Evolutionary conservation across 2,888 invertebrate genomes (phyloP), one percentile per base, ranked within the genome.

Genomic region (Andrena dorsata): DNA sequence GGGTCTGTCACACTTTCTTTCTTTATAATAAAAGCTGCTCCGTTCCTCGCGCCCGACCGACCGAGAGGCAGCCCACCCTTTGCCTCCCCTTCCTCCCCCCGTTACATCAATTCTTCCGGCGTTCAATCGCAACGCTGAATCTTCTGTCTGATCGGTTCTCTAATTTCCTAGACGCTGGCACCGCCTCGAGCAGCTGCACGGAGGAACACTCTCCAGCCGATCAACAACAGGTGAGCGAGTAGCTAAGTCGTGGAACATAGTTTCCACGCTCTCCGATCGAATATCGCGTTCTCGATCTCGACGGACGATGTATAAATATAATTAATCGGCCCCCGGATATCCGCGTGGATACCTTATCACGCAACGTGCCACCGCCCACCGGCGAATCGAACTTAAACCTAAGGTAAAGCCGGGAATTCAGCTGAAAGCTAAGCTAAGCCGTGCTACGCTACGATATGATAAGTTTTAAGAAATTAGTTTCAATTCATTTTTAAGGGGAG

Each of bases 171-270:
- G 93, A 93, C 76, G 85, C 91, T 61, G 91, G 90, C 6, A 90
- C 85, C 20, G 84, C 91, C 58, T 88, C 92, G 28, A 90, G 87
- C 74, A 91, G 90, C 61, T 91, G 92, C 69, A 84, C 91, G 4
- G 93, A 93, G 26, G 92, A 93, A 73, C 90, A 91, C 70, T 77
- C 88, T 41, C 76, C 88, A 26, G 86, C 88, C 56, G 91, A 90
- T 81, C 90, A 90, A 75, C 89, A 91, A 84, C 88, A 91, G 89
- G 90, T 90, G 49, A 82, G 63, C 23, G 16, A 47, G 2, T 26
- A 23, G 23, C 2, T 32, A 61, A 49, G 32, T 28, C 20, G 47
- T n/a, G 60, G 28, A 47, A 70, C 26, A 5, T 8, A 16, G 41
- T 65, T 28, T 35, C 30, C 13, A 13, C n/a, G 41, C 35, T 41